Conservation (phyloP, 2,113 vertebrate species). For the Cheirogaleus medius region DNA sequence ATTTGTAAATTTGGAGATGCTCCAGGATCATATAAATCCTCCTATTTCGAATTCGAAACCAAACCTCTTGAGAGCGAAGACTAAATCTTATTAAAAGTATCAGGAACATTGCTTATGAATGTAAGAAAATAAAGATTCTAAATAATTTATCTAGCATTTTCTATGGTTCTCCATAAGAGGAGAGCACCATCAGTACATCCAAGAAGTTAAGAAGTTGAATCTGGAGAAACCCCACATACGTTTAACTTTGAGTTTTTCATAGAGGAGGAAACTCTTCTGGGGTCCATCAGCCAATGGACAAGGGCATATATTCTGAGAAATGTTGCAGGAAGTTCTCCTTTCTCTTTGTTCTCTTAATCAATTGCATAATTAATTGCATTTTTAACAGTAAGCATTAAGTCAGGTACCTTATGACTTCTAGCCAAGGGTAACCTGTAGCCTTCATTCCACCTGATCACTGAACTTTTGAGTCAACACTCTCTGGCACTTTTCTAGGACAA, state of each 20-base stretch:
- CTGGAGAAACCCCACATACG: neutral
- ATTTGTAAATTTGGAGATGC: constrained; percentile 71
- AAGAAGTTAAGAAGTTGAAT: neutral
- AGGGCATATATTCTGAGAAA: neutral
- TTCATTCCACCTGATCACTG: neutral
- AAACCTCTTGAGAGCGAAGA: constrained; percentile 51
- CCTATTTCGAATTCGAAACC: constrained; percentile 61
- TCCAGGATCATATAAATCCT: constrained; percentile 73
- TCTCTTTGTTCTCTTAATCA: neutral
- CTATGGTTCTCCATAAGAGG: neutral
- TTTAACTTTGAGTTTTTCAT: neutral
- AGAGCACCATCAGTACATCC: neutral
- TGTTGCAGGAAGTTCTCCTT: neutral
- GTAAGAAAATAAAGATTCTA: constrained; percentile 30
- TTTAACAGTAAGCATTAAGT: neutral
- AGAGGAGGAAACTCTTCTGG: neutral
- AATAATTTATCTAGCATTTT: constrained; percentile 26
- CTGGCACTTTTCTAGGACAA: neutral
- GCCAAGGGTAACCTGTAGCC: neutral
- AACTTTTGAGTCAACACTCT: neutral
- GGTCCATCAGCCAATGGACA: neutral
- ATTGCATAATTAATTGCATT: neutral
- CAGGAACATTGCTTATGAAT: constrained; percentile 37
- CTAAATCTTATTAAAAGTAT: constrained; percentile 20
- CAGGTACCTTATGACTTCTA: neutral